Evolutionary conservation across 2,797 vertebrate genomes (phyloP), one percentile per base, ranked within the genome.

Genomic region (Labeo calbasu): DNA sequence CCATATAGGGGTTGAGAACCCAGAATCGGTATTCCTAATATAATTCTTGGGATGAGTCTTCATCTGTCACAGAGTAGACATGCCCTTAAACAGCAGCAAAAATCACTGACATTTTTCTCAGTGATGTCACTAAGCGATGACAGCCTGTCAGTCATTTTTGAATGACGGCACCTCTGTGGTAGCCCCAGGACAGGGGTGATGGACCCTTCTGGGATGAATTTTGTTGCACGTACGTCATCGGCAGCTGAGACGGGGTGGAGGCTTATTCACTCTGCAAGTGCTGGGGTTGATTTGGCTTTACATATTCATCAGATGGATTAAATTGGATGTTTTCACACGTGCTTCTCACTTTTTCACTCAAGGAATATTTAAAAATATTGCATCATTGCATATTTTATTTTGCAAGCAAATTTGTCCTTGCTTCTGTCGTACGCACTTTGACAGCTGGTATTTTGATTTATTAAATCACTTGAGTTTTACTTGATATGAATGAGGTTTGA

Each of bases 51-150:
- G 36, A 75, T 43, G 75, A 79, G 63, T 55, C 78, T 65, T 53
- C n/a, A 25, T 78, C 82, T 87, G 85, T 84, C 50, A 66, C 43
- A 71, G 48, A 75, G 81, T 55, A 84, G 87, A 88, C 50, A 61
- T 86, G 72, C 51, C 66, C 80, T 70, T 76, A 78, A 73, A 73
- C 81, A 63, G 51, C 66, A 48, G 65, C 32, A 61, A 76, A 51
- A 46, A 36, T 57, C 57, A 70, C 65, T 36, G 78, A 51, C 48
- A 73, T 68, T 14, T 69, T 66, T 66, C 11, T 66, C 28, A 6
- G 32, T 59, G 32, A 77, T 69, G 50, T 77, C 50, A 13, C 36
- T 43, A 57, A 36, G 1, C 0, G 11, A 59, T 48, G 43, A 65
- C 76, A 84, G 15, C 32, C 55, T 79, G 68, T 71, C 82, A 43